Evolutionary conservation across 2,888 invertebrate genomes (phyloP).

Genomic region (Philaethria dido): DNA sequence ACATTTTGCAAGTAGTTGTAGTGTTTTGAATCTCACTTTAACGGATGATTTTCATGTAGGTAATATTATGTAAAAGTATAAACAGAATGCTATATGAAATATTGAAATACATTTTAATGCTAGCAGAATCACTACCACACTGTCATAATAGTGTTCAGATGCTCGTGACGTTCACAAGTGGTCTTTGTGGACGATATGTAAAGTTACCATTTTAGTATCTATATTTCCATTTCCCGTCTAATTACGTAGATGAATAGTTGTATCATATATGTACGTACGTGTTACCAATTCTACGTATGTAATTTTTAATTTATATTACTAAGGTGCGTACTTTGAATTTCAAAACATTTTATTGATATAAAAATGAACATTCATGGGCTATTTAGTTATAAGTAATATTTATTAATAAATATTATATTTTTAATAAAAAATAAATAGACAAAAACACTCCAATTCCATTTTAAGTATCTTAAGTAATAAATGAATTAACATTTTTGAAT

Average conservation of each 20-base stretch:
- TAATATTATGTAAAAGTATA: neutral
- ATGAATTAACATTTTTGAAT: no score
- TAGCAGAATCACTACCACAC: neutral
- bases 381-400: no score
- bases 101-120: neutral
- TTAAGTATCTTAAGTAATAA: no score
- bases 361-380: no score
- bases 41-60: neutral
- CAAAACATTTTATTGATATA: no score
- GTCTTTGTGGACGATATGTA: conserved; percentile 19
- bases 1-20: no score
- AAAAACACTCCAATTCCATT: no score
- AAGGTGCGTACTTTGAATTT: no score
- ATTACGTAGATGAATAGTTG: neutral
- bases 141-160: neutral
- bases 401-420: no score
- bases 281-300: neutral
- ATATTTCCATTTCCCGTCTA: conserved; percentile 15
- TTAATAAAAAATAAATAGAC: no score
- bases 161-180: neutral
- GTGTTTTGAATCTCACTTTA: no score
- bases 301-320: no score
- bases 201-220: conserved; percentile 3
- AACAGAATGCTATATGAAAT: neutral
- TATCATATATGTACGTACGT: neutral